phyloP scores from a whole-genome alignment of 2,888 invertebrate species.

The Poecilus cupreus region DNA sequence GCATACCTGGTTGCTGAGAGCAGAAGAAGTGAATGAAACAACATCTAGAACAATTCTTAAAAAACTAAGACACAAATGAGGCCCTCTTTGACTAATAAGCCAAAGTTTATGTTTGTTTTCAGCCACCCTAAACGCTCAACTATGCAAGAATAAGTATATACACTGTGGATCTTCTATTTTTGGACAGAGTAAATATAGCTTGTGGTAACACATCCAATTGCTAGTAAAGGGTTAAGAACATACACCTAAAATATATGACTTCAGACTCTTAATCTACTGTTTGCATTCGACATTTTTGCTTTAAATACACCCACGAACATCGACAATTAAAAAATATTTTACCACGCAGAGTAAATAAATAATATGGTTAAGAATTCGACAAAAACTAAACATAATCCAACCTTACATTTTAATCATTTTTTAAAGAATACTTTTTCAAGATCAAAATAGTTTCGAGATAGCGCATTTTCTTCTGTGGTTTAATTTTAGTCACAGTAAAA shows the following conservation, averaged over 20 bases:
- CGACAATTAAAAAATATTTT: background rate
- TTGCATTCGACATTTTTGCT: conserved; percentile 16
- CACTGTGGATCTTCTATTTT: conserved; percentile 55
- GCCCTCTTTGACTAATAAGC: conserved; percentile 37
- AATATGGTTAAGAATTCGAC: background rate
- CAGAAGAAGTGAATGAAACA: background rate
- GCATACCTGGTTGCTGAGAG: background rate
- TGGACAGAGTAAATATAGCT: conserved; percentile 55
- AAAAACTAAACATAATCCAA: too few species aligned
- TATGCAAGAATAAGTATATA: conserved; percentile 50
- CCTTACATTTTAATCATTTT: background rate
- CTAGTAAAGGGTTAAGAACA: conserved; percentile 53
- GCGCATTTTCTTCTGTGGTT: background rate
- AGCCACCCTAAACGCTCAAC: conserved; percentile 39
- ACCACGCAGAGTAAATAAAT: background rate
- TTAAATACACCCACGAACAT: background rate
- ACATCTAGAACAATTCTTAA: background rate
- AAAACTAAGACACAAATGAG: conserved; percentile 34
- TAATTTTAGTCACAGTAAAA: background rate
- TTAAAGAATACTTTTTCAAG: background rate
- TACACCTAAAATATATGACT: conserved; percentile 28
- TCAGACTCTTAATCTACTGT: conserved; percentile 11
- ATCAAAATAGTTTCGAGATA: too few species aligned
- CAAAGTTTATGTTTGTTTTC: conserved; percentile 32
- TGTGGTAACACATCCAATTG: conserved; percentile 50